Evolutionary conservation across 64 coral and sea anemone genomes (phyloP).

Genomic region (Dendrophyllia cribrosa): DNA sequence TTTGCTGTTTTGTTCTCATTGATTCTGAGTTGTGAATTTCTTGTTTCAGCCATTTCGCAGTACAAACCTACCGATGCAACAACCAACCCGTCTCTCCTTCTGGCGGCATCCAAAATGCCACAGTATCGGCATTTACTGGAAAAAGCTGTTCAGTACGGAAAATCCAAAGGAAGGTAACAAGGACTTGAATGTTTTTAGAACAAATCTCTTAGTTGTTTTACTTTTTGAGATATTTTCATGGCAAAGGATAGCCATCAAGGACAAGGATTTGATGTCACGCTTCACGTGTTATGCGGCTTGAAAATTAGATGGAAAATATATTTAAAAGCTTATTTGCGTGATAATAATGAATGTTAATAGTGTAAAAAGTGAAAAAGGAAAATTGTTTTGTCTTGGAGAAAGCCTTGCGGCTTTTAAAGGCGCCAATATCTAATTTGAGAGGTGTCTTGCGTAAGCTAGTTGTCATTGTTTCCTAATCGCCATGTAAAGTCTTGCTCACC

Average conservation of each 20-base stretch:
- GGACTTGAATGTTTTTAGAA: neutral
- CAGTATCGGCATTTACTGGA: slow-evolving; percentile 90
- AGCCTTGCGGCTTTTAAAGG: neutral
- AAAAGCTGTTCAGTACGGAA: slow-evolving; percentile 90
- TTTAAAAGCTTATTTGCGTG: neutral
- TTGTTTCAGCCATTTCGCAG: slow-evolving; percentile 59
- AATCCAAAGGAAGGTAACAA: slow-evolving; percentile 85
- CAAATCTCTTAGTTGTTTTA: neutral
- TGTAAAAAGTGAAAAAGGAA: neutral
- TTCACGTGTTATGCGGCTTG: neutral
- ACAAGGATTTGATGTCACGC: neutral
- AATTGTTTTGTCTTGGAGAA: neutral
- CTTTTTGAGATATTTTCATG: slow-evolving; percentile 13
- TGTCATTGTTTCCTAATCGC: neutral
- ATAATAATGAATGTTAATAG: neutral
- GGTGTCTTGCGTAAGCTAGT: neutral
- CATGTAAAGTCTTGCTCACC: no score
- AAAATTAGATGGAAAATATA: no score
- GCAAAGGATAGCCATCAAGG: no score
- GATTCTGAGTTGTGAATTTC: no score
- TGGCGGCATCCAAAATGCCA: slow-evolving; percentile 96
- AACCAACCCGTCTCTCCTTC: slow-evolving; percentile 89
- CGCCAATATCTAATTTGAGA: slow-evolving; percentile 4
- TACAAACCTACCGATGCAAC: slow-evolving; percentile 99
- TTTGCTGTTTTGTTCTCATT: no score